Base-by-base conservation (phyloP, 2,797 vertebrate genomes). In the Crocidura indochinensis region DNA sequence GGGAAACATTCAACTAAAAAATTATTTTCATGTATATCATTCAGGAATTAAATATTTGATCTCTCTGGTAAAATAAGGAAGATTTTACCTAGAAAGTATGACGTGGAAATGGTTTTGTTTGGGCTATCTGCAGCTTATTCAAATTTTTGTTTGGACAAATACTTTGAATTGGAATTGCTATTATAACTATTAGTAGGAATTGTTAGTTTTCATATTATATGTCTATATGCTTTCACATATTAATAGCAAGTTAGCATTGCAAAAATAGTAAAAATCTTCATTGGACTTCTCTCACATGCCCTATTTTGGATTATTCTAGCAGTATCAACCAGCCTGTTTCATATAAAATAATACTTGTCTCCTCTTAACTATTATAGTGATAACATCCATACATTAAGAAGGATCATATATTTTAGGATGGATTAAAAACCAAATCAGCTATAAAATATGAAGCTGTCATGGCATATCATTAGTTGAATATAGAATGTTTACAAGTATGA, bases 1-100 rank as follows among this genome's bases (percentile, higher is more conserved):
- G 76, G n/a, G 0, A 81, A 11, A 31, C 15, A 68, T 31, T 38
- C 53, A 78, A 72, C 5, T 60, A 51, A 64, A 84, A 65, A 84
- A n/a, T 20, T 53, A 53, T 87, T 79, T 75, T 51, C 17, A 11
- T 19, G 26, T 78, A 6, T 44, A 46, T 53, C 44, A 56, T 51
- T 69, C 31, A 72, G 46, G 85, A 91, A 12, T 71, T 83, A 47
- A 38, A 12, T 76, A 83, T 67, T 87, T 88, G 76, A 76, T 12
- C 44, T 91, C 56, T 82, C 49, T 90, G 31, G 53, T 11, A 84
- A 85, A 69, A 68, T 73, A 79, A 44, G 20, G 73, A 26, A 80
- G 51, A 87, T 53, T 72, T 80, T 92, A 31, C 49, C 62, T 94
- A 46, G 38, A 84, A 94, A 93, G 91, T 62, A 44, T 29, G 78